Evolutionary conservation across 1,140 invertebrate species (phyloP).

Genomic region (Drusus annulatus): DNA sequence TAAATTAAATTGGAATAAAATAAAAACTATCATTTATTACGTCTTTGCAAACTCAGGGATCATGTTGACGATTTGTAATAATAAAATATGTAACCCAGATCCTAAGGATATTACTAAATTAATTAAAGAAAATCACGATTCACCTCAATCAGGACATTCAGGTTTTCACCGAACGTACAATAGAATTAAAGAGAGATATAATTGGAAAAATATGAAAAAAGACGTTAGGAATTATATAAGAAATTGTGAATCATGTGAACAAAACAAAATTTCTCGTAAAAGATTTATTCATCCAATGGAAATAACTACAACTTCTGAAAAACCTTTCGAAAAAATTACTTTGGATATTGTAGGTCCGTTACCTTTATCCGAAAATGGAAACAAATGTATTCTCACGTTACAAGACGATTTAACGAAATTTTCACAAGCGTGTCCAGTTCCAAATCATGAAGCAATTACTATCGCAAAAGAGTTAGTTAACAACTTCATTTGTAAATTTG

Average conservation of each 20-base stretch:
- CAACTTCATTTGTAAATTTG: background rate
- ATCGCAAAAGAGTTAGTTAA: slow-evolving; percentile 53
- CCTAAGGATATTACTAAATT: background rate
- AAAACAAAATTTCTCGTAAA: slow-evolving; percentile 59
- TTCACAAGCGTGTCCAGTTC: slow-evolving; percentile 58
- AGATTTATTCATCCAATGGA: slow-evolving; percentile 59
- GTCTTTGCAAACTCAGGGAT: slow-evolving; percentile 50
- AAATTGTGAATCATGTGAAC: slow-evolving; percentile 59
- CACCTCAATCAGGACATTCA: background rate
- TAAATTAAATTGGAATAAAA: slow-evolving; percentile 53
- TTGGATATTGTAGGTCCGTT: slow-evolving; percentile 62
- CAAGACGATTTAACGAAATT: slow-evolving; percentile 63
- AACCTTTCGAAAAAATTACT: slow-evolving; percentile 24
- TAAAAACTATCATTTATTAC: slow-evolving; percentile 1
- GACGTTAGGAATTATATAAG: slow-evolving; percentile 60
- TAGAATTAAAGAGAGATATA: slow-evolving; percentile 59
- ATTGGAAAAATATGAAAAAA: slow-evolving; percentile 60
- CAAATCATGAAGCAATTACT: slow-evolving; percentile 60
- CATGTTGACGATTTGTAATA: slow-evolving; percentile 46
- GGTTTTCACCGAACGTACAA: slow-evolving; percentile 57
- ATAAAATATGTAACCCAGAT: slow-evolving; percentile 46
- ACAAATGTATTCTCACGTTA: slow-evolving; percentile 60
- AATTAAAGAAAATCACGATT: background rate
- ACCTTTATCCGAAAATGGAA: slow-evolving; percentile 53
- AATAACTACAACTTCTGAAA: slow-evolving; percentile 60